Base-by-base conservation (phyloP, 2,888 invertebrate genomes). In the Hypomecis atomaria region DNA sequence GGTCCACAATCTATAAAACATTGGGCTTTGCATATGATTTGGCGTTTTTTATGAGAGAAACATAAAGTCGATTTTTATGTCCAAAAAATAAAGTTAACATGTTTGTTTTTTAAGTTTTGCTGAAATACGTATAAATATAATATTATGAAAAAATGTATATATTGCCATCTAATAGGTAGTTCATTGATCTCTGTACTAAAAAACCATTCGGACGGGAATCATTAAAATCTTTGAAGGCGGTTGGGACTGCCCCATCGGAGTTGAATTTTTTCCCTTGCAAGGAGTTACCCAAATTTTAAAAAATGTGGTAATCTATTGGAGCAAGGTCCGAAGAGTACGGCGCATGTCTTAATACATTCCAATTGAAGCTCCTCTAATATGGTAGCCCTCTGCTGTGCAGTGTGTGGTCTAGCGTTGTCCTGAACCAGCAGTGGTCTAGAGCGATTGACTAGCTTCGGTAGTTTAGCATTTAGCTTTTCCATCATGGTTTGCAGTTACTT, bases 401-500 rank as follows among this genome's bases (percentile, higher is more conserved):
- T 65, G 64, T n/a, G n/a, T n/a, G n/a, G n/a, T n/a, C n/a, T n/a
- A n/a, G n/a, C n/a, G n/a, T n/a, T n/a, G n/a, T n/a, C n/a, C n/a
- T n/a, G n/a, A n/a, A n/a, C n/a, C n/a, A n/a, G n/a, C n/a, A n/a
- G n/a, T n/a, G n/a, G n/a, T n/a, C n/a, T n/a, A n/a, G n/a, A n/a
- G n/a, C n/a, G n/a, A n/a, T n/a, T n/a, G n/a, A n/a, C n/a, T n/a
- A n/a, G n/a, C n/a, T n/a, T n/a, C n/a, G n/a, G n/a, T n/a, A n/a
- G n/a, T n/a, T n/a, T n/a, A n/a, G n/a, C n/a, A n/a, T n/a, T n/a
- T n/a, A n/a, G n/a, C n/a, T n/a, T 69, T 59, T 70, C 64, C 66
- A 62, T 72, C 69, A 66, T 73, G 60, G 61, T 71, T 68, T 64
- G 49, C 62, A 71, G 47, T 70, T 70, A 64, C n/a, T 45, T 68